Evolutionary conservation across 2,113 vertebrate species (phyloP), one percentile per base, ranked within the genome.

Genomic region (Agelaius tricolor): DNA sequence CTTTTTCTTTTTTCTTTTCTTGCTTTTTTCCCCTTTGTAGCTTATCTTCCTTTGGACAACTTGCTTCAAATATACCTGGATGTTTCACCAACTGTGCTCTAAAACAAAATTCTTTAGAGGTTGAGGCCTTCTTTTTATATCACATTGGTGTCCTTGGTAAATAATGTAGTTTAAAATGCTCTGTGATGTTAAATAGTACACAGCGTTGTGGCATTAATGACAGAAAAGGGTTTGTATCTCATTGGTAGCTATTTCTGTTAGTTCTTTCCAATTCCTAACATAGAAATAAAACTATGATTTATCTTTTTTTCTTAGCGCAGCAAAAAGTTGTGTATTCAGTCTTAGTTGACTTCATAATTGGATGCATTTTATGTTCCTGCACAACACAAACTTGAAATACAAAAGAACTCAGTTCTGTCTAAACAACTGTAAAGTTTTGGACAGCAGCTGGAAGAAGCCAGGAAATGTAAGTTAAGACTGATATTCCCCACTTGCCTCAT

Each of bases 381-480:
- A 49, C 51, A 67, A 35, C 43, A 41, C 24, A 81, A 73, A 93
- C 58, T 44, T 57, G 26, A 63, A 90, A 74, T 43, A 93, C 59
- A 94, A 81, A 96, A 77, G 67, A 63, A 71, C 51, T 79, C n/a
- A 19, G 22, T 82, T 88, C 66, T 35, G 59, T 58, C 52, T 80
- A 79, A 93, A 93, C 85, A 90, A 84, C 59, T 91, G 33, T 72
- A 51, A 91, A 30, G 68, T 67, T 95, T 95, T 77, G 68, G 84
- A 91, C 84, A 93, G 8, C 47, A 90, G 90, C 75, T 78, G 62
- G 51, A 85, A 93, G 74, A 86, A 90, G 85, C 54, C 96, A 90
- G 96, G 97, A 97, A 97, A 93, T 94, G 20, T 92, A 96, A 96
- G 86, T 97, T 95, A 69, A n/a, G 83, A 28, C 89, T 94, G 82